Conservation (phyloP, 2,888 invertebrate genomes). For the Platerodrilus igneus region DNA sequence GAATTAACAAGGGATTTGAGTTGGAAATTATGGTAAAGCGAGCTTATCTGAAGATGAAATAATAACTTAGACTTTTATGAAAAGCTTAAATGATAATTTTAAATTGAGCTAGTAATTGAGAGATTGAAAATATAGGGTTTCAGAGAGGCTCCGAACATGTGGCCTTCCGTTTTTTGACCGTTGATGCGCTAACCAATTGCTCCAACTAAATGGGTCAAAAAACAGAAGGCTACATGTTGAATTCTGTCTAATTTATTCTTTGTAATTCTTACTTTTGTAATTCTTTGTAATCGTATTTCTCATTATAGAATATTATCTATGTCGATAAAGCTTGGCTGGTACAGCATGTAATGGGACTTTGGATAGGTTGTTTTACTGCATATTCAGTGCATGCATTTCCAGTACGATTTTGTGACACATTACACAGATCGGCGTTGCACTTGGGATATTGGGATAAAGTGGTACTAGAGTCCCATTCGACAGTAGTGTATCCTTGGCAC, state of each 20-base stretch:
- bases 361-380: slow-evolving; percentile 78
- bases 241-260: background rate
- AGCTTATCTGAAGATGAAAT: too few relatives aligned
- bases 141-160: too few relatives aligned
- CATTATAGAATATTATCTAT: slow-evolving; percentile 57
- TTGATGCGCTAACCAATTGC: too few relatives aligned
- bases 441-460: slow-evolving; percentile 68
- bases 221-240: too few relatives aligned
- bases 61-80: too few relatives aligned
- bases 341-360: slow-evolving; percentile 79
- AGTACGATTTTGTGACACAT: slow-evolving; percentile 73
- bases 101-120: too few relatives aligned
- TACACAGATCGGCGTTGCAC: slow-evolving; percentile 87
- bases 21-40: too few relatives aligned
- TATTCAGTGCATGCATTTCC: slow-evolving; percentile 65
- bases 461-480: slow-evolving; percentile 46
- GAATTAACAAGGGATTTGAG: too few relatives aligned
- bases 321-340: slow-evolving; percentile 81
- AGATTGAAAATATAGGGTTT: too few relatives aligned
- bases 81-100: too few relatives aligned
- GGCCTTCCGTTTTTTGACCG: too few relatives aligned
- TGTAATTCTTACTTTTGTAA: background rate
- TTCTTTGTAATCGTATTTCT: slow-evolving; percentile 22
- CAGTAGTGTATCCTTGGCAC: slow-evolving; percentile 51
- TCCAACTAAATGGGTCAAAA: too few relatives aligned